Percentiles rank a stretch among this genome's conserved stretches.
Conservation (phyloP, 2,888 invertebrate species). For the Allacma fusca region DNA sequence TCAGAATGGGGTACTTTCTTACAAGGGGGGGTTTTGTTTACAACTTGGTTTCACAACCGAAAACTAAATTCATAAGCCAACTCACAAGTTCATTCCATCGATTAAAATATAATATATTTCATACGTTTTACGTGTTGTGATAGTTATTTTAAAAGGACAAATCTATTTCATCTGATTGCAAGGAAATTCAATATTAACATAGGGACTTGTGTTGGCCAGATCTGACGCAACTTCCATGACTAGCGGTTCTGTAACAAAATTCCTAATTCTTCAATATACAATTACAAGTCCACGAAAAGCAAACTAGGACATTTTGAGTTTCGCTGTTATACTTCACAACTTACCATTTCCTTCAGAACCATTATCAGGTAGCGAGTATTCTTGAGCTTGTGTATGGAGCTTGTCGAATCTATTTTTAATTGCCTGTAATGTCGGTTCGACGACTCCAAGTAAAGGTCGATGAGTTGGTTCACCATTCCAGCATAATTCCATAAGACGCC, state of each 20-base stretch:
- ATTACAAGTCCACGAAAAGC: conserved; percentile 3
- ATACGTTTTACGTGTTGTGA: not conserved
- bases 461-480: conserved; percentile 79
- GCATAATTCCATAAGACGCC: conserved; percentile 83
- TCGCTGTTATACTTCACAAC: conserved; percentile 24
- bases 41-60: not conserved
- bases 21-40: not conserved
- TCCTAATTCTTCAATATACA: conserved; percentile 22
- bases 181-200: conserved; percentile 52
- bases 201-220: conserved; percentile 50
- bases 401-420: conserved; percentile 55
- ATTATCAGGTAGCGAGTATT: conserved; percentile 44
- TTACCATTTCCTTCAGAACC: conserved; percentile 35
- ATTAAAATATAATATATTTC: not conserved
- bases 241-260: conserved; percentile 47
- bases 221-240: conserved; percentile 51
- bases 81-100: not conserved
- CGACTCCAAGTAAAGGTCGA: conserved; percentile 80
- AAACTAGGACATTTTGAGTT: not conserved
- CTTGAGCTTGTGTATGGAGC: conserved; percentile 50
- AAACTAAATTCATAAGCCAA: not conserved
- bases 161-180: conserved; percentile 11
- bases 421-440: conserved; percentile 74
- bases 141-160: not conserved
- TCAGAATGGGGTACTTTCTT: not conserved